Conservation (phyloP, 2,113 vertebrate species). For the Alouatta palliata region DNA sequence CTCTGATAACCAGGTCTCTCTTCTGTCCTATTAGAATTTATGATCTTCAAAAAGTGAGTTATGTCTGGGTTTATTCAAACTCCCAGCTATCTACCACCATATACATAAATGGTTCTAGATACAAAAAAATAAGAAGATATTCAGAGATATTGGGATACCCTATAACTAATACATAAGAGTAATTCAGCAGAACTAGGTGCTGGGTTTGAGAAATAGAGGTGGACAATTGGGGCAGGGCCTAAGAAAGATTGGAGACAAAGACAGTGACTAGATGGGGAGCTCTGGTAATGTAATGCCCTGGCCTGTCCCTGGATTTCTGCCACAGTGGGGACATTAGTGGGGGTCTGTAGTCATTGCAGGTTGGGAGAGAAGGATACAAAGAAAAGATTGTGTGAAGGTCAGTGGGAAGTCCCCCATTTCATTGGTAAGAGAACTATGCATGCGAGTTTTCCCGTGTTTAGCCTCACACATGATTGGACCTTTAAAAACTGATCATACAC, state of each 20-base stretch:
- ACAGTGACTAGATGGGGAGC: not conserved
- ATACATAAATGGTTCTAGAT: not conserved
- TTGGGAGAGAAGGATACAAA: not conserved
- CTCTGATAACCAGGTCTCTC: not conserved
- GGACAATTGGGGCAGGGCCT: not conserved
- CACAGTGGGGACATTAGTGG: not conserved
- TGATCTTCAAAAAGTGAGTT: not conserved
- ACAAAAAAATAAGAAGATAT: not conserved
- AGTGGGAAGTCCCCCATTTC: not conserved
- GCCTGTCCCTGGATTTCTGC: not conserved
- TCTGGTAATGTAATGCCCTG: not conserved
- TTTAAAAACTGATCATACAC: not conserved
- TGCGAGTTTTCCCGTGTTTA: not conserved
- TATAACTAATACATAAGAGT: not conserved
- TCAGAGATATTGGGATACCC: not conserved
- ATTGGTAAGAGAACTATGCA: not conserved
- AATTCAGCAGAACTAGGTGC: not conserved
- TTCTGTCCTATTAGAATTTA: not conserved
- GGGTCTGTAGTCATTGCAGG: not conserved
- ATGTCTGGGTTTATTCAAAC: constrained; percentile 7
- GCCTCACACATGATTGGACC: not conserved
- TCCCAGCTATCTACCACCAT: not conserved
- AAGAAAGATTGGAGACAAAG: not conserved
- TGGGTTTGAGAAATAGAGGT: not conserved
- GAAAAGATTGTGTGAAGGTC: not conserved